Conservation (phyloP, 2,797 vertebrate species). For the Momotus momota region DNA sequence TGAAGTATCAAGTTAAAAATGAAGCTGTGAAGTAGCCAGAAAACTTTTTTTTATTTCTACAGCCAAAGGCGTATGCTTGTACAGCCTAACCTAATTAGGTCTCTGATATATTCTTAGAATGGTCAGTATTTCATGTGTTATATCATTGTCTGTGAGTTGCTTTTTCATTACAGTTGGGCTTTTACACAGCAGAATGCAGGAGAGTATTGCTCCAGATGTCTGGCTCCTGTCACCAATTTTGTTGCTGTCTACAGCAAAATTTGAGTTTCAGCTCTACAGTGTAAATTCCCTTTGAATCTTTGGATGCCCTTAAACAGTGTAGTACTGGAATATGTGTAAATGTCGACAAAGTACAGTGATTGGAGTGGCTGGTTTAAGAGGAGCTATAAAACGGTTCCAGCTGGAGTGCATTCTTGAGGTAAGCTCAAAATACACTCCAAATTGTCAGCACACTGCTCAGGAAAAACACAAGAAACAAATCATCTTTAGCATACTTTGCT, state of each 20-base stretch:
- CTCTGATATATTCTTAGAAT: slow-evolving; percentile 41
- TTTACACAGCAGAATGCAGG: background rate
- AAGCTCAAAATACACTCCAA: slow-evolving; percentile 67
- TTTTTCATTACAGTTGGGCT: slow-evolving; percentile 53
- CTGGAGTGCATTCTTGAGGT: slow-evolving; percentile 69
- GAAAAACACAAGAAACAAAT: slow-evolving; percentile 52
- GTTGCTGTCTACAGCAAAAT: slow-evolving; percentile 76
- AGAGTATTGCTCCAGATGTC: slow-evolving; percentile 71
- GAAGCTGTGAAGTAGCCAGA: slow-evolving; percentile 53
- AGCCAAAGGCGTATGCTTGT: slow-evolving; percentile 38
- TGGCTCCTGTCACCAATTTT: slow-evolving; percentile 56
- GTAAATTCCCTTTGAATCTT: slow-evolving; percentile 73
- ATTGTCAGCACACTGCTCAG: slow-evolving; percentile 57
- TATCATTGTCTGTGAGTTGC: slow-evolving; percentile 6
- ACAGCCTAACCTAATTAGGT: slow-evolving; percentile 51
- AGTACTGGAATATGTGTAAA: slow-evolving; percentile 59
- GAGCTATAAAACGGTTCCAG: slow-evolving; percentile 70
- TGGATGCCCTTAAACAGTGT: slow-evolving; percentile 58
- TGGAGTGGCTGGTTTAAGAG: slow-evolving; percentile 72
- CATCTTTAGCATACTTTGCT: slow-evolving; percentile 42
- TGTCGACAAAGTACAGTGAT: slow-evolving; percentile 51
- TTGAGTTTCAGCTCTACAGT: slow-evolving; percentile 71
- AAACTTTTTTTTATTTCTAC: slow-evolving; percentile 25
- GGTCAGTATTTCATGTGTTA: slow-evolving; percentile 22
- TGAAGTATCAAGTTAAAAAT: slow-evolving; percentile 36